Evolutionary conservation across 2,888 invertebrate species (phyloP), one percentile per base, ranked within the genome.

Genomic region (Drosophila imparisetae): DNA sequence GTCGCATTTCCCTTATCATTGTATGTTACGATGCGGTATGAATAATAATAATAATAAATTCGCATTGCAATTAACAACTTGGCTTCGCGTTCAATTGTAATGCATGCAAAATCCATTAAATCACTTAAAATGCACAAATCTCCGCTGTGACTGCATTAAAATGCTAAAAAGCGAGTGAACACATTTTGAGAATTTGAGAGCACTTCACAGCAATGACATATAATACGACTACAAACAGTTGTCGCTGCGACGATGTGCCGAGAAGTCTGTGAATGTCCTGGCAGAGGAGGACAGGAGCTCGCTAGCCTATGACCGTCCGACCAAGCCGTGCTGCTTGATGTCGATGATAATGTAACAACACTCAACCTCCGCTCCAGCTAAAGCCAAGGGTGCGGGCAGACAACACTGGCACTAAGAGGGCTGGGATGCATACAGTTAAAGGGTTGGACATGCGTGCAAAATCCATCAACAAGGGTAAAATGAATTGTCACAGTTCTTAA

Each of bases 61-160:
- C 82, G 73, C 78, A 75, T 59, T 72, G 90, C 89, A 86, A 86
- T 86, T 89, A 86, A 80, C 75, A 87, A 87, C 89, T 77, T 81
- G 59, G 72, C 66, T 74, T 72, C 63, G 66, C 66, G 42, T 75
- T 76, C 62, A 81, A 70, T 60, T 78, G 78, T 80, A 71, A 78
- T 83, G 78, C 82, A 88, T 86, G 86, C 75, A 81, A 89, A 91
- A 91, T 91, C 83, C 90, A 90, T 90, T 90, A 90, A 91, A 87
- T 78, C 91, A 81, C 90, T 90, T 73, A 64, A 78, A 77, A 75
- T 60, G 58, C 71, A 73, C 58, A 86, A 73, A 76, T 60, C 71
- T 49, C 49, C 34, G 30, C 42, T 48, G 48, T 11, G 62, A 66
- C 38, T 80, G 66, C 78, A 79, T 78, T 79, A 76, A 72, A 76